Evolutionary conservation across 2,113 vertebrate species (phyloP), one percentile per base, ranked within the genome.

Genomic region (Ondatra zibethicus): DNA sequence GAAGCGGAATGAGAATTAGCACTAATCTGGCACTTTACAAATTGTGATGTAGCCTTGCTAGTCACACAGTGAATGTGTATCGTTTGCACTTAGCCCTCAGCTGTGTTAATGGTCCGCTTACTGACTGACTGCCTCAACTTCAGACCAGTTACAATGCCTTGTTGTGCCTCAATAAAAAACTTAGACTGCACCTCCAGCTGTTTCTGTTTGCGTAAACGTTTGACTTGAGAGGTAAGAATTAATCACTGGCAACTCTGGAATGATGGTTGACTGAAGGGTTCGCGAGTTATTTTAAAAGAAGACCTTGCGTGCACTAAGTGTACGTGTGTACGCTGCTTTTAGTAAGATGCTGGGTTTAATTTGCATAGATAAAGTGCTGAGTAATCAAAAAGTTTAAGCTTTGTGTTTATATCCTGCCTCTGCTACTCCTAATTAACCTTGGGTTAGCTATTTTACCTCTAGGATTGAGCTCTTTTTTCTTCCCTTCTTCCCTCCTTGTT

Each of bases 141-240:
- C 97, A 97, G 98, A 98, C 98, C 98, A 98, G 98, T 98, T 97
- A 99, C 96, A 98, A 98, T 98, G 98, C 98, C 98, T 99, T 98
- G 97, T 98, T 99, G 99, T 99, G 99, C 99, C 99, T 99, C 97
- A 99, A 99, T 99, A 99, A 99, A 99, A 98, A 96, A 96, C 97
- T 99, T 99, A 98, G 39, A 97, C 98, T 97, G 98, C 99, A 99
- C 98, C 98, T 97, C 82, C 98, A 98, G 97, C 86, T 98, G 97
- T 98, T 98, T 88, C 97, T 97, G 42, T 90, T 94, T 97, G 52
- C 92, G 89, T 95, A 88, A 96, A 91, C 36, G 65, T 93, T 93
- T 95, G 68, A 75, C 75, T 96, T 96, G 61, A 95, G 45, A 72
- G 50, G 58, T 68, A 91, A 89, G 23, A 84, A 47, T 75, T 77